phyloP scores from a whole-genome alignment of 2,797 vertebrate species.

The Gallinago solitaria region DNA sequence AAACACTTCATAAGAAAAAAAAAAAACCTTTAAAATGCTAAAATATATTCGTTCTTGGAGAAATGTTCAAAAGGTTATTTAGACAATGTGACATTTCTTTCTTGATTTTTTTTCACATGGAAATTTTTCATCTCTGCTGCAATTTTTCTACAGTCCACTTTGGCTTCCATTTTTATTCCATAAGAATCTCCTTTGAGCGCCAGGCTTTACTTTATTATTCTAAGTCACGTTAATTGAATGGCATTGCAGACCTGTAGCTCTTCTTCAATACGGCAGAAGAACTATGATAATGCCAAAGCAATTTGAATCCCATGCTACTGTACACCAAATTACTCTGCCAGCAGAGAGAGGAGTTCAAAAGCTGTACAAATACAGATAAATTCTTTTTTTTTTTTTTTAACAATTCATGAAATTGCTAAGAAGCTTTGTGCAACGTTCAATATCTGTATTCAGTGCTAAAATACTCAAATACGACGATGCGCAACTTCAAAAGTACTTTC shows the following conservation, averaged over 20 bases:
- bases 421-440: neutral
- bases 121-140: neutral
- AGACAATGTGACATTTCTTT: neutral
- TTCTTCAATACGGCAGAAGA: neutral
- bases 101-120: neutral
- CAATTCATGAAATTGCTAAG: neutral
- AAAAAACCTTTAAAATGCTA: neutral
- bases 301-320: neutral
- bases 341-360: neutral
- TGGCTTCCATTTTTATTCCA: neutral
- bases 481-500: neutral
- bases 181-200: neutral
- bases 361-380: neutral
- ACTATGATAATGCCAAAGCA: neutral
- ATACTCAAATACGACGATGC: neutral
- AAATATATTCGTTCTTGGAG: neutral
- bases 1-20: neutral
- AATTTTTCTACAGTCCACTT: neutral
- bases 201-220: neutral
- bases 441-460: neutral
- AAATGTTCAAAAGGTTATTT: neutral
- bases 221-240: neutral
- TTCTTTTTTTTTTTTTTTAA: neutral
- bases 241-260: neutral
- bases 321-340: neutral